phyloP scores from a whole-genome alignment of 2,888 invertebrate species.

The Fragum fragum region DNA sequence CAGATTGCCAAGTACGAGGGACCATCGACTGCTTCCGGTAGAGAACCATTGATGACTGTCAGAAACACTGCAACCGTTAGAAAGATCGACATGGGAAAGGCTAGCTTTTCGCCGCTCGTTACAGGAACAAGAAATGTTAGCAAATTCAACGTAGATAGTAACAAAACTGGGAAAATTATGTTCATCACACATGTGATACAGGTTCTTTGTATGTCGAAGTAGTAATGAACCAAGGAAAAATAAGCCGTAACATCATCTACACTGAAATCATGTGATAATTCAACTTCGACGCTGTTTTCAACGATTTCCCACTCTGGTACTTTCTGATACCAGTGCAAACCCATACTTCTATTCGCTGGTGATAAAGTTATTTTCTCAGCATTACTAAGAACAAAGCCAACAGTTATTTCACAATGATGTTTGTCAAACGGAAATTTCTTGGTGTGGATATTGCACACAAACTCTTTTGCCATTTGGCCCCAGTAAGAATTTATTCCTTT shows the following conservation, averaged over 20 bases:
- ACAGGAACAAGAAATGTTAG: constrained; percentile 49
- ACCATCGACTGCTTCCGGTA: constrained; percentile 56
- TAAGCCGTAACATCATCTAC: not conserved
- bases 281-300: constrained; percentile 15
- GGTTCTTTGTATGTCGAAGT: constrained; percentile 23
- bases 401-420: constrained; percentile 34
- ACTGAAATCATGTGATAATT: constrained; percentile 7
- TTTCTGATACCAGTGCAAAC: not conserved
- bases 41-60: constrained; percentile 40
- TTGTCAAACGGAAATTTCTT: constrained; percentile 51
- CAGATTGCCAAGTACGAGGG: constrained; percentile 47
- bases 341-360: not conserved
- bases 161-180: constrained; percentile 42
- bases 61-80: constrained; percentile 51
- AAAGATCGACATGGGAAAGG: constrained; percentile 50
- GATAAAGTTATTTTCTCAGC: constrained; percentile 26
- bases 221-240: constrained; percentile 26
- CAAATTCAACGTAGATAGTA: constrained; percentile 43
- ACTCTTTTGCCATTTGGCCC: constrained; percentile 37
- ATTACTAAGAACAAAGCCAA: constrained; percentile 28
- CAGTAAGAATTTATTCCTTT: constrained; percentile 34
- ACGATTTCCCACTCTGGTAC: constrained; percentile 45
- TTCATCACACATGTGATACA: constrained; percentile 46
- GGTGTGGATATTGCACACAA: constrained; percentile 45
- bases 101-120: constrained; percentile 51